Base-by-base conservation (phyloP, 1,140 invertebrate genomes). In the Zaprionus camerounensis region DNA sequence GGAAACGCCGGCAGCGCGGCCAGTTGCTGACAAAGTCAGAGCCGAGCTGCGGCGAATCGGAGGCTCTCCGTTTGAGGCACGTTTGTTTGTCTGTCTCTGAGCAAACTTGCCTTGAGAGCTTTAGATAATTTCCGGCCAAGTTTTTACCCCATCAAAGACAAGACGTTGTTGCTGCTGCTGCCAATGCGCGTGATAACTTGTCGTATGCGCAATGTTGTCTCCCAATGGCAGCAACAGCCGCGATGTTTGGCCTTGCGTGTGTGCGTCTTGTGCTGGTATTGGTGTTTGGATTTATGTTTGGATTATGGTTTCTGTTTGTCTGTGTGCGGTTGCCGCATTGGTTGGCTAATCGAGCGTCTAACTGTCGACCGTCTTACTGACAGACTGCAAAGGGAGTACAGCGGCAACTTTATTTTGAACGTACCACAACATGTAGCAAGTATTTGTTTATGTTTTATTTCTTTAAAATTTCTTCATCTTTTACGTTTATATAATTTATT, bases 41-140 rank as follows among this genome's bases (percentile, higher is more conserved):
- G 77, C 76, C 61, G 77, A 34, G 56, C 36, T 90, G 84, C 84
- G 84, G 85, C 84, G 85, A 88, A 90, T 84, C 84, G 74, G 67
- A 87, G 84, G 71, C 63, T 57, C 57, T 71, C 31, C 46, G 56
- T 36, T 61, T 61, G 17, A 20, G 56, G 13, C 34, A 9, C 12
- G 13, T 20, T 20, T 17, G 20, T 41, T 22, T 57, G 26, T 56
- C 58, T 49, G 72, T 57, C 44, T 41, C 49, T 61, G 59, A 59
- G 28, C 31, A 55, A 61, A 51, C 61, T 74, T 65, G 76, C 69
- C 73, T 68, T 78, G 53, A 59, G 69, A 70, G 77, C 59, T 85
- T 90, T 76, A 88, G 85, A 88, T 88, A 88, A 88, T 90, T 90
- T 90, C 81, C 81, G 80, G 78, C 76, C 65, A 85, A 88, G 81